Base-by-base conservation (phyloP, 2,888 invertebrate species). In the Smittia sp. region DNA sequence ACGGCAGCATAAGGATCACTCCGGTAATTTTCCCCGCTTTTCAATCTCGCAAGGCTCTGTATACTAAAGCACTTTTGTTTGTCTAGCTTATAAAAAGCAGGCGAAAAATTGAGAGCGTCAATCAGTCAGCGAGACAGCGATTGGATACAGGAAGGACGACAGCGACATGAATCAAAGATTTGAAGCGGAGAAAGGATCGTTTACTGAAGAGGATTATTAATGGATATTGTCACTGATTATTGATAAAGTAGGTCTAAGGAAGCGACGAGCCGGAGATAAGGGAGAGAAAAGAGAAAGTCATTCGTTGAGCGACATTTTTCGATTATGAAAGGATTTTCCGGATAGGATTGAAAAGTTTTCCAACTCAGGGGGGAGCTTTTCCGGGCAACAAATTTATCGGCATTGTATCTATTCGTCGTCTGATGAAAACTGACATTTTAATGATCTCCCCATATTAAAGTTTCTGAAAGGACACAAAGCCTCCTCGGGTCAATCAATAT, bases 241-340 rank as follows among this genome's bases (percentile, higher is more conserved):
- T 67, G 67, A 41, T n/a, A 67, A 58, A 58, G 18, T n/a, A 18
- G 22, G 58, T 22, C 32, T 18, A 6, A 32, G 27, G 11, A 62
- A 62, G 13, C 15, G 20, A 58, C 7, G n/a, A 65, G 20, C 1
- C 32, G 18, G 65, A 65, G 25, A 63, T 63, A 32, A 32, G 24
- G 11, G 25, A 7, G 13, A 25, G 20, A 20, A 46, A 67, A 67
- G 22, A 24, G 13, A 41, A 41, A 67, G 67, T 67, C 67, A 67
- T 67, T 67, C 32, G 18, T 67, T 41, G 67, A 67, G 67, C 67
- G 67, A 67, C 41, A 41, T 65, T 67, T 65, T 67, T 67, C 67
- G 67, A 67, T 67, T 67, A 67, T 67, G 41, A 67, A 67, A 41
- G 67, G 67, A 67, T 67, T 67, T 67, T 41, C 41, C 27, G 13